These are phyloP conservation scores for Adelognathus sp. DNA, from an alignment of 2,888 invertebrate species.

Conservation along the genomic window DNA sequence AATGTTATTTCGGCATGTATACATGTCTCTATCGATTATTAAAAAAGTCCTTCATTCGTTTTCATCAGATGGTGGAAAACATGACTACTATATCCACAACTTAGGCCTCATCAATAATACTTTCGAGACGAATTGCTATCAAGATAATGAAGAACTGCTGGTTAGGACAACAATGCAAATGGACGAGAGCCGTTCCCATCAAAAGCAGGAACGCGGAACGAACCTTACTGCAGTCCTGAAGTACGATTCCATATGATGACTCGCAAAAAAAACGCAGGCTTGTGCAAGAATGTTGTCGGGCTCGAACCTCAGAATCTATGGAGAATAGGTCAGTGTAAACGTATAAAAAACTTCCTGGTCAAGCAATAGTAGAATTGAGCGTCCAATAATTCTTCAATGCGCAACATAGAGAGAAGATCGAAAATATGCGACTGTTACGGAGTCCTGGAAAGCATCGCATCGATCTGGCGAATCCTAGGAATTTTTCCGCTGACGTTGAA, in stretches of 20 bases:
- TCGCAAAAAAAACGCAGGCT: neutral
- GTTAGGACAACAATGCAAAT: neutral
- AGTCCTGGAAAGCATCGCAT: slow-evolving; percentile 35
- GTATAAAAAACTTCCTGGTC: neutral
- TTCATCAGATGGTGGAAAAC: too few relatives aligned
- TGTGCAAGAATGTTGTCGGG: neutral
- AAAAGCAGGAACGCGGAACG: neutral
- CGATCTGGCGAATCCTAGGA: slow-evolving; percentile 51
- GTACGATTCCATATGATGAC: neutral
- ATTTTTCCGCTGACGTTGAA: slow-evolving; percentile 43
- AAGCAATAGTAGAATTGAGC: too few relatives aligned
- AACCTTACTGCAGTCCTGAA: neutral
- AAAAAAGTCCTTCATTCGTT: too few relatives aligned
- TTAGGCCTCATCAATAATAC: too few relatives aligned
- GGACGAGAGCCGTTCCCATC: neutral
- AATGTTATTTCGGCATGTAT: too few relatives aligned
- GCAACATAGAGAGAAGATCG: neutral
- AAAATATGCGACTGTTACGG: slow-evolving; percentile 31
- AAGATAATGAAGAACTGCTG: neutral
- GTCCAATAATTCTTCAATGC: neutral
- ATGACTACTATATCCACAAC: too few relatives aligned
- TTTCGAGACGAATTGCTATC: too few relatives aligned
- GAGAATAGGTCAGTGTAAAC: neutral
- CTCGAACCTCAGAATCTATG: neutral
- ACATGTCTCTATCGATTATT: too few relatives aligned